Evolutionary conservation across 2,113 vertebrate genomes (phyloP).

Genomic region (Patagioenas fasciata): DNA sequence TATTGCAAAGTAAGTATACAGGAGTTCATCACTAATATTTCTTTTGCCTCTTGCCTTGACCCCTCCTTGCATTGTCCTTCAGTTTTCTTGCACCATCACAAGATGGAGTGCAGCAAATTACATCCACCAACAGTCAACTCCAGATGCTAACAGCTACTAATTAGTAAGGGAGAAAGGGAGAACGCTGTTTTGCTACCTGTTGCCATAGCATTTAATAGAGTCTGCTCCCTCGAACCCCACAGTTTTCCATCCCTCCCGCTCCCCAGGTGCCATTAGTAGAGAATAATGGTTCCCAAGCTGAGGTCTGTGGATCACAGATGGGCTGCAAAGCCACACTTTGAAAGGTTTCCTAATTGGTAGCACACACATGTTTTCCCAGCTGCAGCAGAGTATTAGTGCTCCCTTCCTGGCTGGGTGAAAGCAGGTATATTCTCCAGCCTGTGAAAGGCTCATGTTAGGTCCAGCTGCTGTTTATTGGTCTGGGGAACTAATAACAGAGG

Average conservation of each 20-base stretch:
- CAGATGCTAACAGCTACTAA: conserved; percentile 47
- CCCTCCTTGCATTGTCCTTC: background rate
- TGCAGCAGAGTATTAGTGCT: background rate
- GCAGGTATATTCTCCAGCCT: background rate
- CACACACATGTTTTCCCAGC: background rate
- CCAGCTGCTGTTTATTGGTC: background rate
- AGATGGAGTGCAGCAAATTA: background rate
- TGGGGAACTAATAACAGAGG: background rate
- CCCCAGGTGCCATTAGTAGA: conserved; percentile 42
- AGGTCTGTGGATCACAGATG: conserved; percentile 30
- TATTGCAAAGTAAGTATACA: background rate
- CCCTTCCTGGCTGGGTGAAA: background rate
- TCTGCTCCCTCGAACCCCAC: conserved; percentile 15
- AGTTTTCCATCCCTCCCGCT: background rate
- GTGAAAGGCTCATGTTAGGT: background rate
- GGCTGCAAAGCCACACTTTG: conserved; percentile 36
- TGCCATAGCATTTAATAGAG: conserved; percentile 53
- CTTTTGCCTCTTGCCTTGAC: background rate
- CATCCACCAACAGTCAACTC: background rate
- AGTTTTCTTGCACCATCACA: background rate
- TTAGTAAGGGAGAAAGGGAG: conserved; percentile 6
- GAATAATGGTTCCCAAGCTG: conserved; percentile 33
- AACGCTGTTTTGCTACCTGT: conserved; percentile 34
- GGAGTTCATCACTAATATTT: background rate
- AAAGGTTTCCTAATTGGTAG: conserved; percentile 51